Evolutionary conservation across 2,888 invertebrate species (phyloP), one percentile per base, ranked within the genome.

Genomic region (Dione vanillae): DNA sequence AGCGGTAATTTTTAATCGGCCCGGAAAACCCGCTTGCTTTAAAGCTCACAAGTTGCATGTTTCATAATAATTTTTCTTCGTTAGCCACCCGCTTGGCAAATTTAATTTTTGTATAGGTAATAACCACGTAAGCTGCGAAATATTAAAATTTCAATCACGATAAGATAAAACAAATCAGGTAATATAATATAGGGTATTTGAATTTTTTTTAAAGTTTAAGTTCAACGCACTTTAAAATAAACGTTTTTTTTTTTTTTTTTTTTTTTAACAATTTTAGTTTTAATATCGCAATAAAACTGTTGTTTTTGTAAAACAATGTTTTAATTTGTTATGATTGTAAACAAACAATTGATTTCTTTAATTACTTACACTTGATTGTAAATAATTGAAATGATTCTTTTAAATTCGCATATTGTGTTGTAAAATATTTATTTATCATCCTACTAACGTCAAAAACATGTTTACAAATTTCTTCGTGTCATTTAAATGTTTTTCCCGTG

Each of bases 61-160:
- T 79, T 75, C 79, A 79, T 76, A 78, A 83, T 85, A 85, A 85
- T 88, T 85, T 86, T 78, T 85, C 82, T 80, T 83, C 74, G 80
- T 83, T 83, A 83, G 80, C 78, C 72, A 81, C 80, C 79, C 81
- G 82, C 85, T 86, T 84, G 82, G 81, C 78, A 84, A 85, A 89
- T 88, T 87, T 83, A 88, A 86, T 85, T 85, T 86, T 82, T 84
- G 79, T 80, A 80, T 81, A 79, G 77, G 72, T 77, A 77, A 78
- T 78, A 74, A 73, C 75, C 74, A 78, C 64, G 74, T 69, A 58
- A 59, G 69, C 67, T 74, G 64, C 62, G 65, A 69, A 69, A 74
- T 71, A 70, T 74, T 70, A 58, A 62, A 67, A 67, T 65, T 70
- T 74, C 61, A 54, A 19, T 67, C 65, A 67, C 59, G 65, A 68